A percentile compares a stretch with the other conserved stretches of the same genome.
These are phyloP conservation scores for Xestia sexstrigata DNA, from an alignment of 2,888 invertebrate genomes.

Conservation along the genomic window DNA sequence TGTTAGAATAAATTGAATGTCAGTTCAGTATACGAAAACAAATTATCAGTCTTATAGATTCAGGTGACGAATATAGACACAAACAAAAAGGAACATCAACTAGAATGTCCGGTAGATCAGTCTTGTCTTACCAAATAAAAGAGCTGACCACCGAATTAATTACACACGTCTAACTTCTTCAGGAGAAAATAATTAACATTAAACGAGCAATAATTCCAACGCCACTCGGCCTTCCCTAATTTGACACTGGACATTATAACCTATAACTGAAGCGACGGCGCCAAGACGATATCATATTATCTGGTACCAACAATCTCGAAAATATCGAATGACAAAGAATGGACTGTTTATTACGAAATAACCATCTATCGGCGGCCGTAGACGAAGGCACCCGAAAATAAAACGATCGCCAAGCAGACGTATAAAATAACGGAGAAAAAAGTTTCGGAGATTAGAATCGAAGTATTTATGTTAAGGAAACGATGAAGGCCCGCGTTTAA, in stretches of 20 bases:
- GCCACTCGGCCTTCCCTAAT: conserved; percentile 70
- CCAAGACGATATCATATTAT: conserved; percentile 81
- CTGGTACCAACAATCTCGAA: conserved; percentile 80
- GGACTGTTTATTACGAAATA: conserved; percentile 89
- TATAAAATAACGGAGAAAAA: conserved; percentile 87
- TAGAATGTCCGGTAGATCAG: conserved; percentile 28
- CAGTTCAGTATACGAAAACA: conserved; percentile 5
- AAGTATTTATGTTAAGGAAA: conserved; percentile 88
- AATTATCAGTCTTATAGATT: conserved; percentile 13
- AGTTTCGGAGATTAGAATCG: conserved; percentile 85
- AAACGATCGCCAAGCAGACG: conserved; percentile 82
- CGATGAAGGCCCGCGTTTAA: conserved; percentile 86
- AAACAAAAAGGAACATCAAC: conserved; percentile 9
- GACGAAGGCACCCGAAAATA: conserved; percentile 88
- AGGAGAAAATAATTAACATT: conserved; percentile 72
- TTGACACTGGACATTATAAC: conserved; percentile 80
- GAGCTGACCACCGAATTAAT: conserved; percentile 59
- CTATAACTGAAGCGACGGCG: conserved; percentile 82
- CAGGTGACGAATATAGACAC: neutral
- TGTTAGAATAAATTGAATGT: conserved; percentile 23
- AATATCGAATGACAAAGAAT: conserved; percentile 90
- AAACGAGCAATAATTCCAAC: conserved; percentile 73
- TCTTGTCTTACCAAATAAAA: conserved; percentile 53
- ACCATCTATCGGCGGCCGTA: conserved; percentile 83
- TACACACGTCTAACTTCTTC: conserved; percentile 64